These are phyloP conservation scores for Drosophila neocordata DNA, from an alignment of 1,140 invertebrate genomes.

Conservation along the genomic window DNA sequence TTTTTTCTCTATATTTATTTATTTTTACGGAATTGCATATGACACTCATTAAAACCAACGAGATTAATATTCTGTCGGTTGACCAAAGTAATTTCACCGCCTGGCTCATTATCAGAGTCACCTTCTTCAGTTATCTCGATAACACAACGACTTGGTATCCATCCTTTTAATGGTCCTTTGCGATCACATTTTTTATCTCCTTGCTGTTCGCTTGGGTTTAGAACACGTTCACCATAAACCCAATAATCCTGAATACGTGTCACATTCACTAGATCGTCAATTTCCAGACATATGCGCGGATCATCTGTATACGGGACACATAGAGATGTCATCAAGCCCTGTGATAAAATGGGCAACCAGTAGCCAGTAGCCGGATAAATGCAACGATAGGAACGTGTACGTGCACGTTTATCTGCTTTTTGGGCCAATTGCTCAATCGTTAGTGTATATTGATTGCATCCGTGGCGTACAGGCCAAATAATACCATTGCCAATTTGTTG, in stretches of 20 bases:
- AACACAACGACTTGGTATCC: constrained; percentile 92
- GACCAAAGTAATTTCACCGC: constrained; percentile 1
- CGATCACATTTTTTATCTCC: constrained; percentile 30
- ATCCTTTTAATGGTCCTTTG: constrained; percentile 85
- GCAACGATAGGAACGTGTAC: constrained; percentile 88
- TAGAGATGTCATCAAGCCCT: constrained; percentile 88
- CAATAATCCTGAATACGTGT: constrained; percentile 92
- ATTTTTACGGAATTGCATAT: background rate
- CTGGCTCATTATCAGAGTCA: background rate
- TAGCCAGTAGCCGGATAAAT: constrained; percentile 87
- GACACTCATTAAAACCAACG: constrained; percentile 2
- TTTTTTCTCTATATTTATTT: background rate
- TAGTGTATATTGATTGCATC: constrained; percentile 93
- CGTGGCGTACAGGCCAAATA: constrained; percentile 91
- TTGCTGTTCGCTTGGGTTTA: constrained; percentile 14
- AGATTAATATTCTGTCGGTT: constrained; percentile 19
- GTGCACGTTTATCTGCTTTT: constrained; percentile 91
- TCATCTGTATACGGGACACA: constrained; percentile 93
- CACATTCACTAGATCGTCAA: constrained; percentile 90
- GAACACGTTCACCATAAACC: constrained; percentile 91
- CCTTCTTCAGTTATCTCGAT: constrained; percentile 83
- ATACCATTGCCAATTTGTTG: constrained; percentile 90
- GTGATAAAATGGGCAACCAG: constrained; percentile 88
- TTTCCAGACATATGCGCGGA: constrained; percentile 88
- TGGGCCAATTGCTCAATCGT: constrained; percentile 95